A percentile compares a stretch with the other conserved stretches of the same genome.
Evolutionary conservation across 2,888 invertebrate species (phyloP).

Genomic region (Ormyrus thymus): DNA sequence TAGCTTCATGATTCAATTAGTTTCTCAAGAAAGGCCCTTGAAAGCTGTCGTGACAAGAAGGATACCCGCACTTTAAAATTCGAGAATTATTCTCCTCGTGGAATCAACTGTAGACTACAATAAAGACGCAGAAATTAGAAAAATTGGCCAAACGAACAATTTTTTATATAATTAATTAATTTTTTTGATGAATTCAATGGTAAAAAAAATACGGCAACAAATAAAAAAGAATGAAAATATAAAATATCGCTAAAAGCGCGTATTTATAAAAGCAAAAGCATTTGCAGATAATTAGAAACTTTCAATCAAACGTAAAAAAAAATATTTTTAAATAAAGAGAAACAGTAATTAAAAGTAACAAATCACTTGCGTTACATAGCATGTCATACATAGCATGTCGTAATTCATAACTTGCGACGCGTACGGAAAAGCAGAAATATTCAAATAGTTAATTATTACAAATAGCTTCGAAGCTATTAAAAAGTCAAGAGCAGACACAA

Average conservation of each 20-base stretch:
- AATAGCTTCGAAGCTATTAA: not conserved
- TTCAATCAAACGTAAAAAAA: slow-evolving; percentile 14
- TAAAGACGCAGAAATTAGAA: slow-evolving; percentile 16
- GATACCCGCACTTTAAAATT: slow-evolving; percentile 43
- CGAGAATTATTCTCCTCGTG: slow-evolving; percentile 25
- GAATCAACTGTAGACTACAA: slow-evolving; percentile 11
- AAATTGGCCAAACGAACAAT: not conserved
- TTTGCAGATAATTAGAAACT: slow-evolving; percentile 11
- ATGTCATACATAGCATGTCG: not conserved
- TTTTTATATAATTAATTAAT: slow-evolving; percentile 1
- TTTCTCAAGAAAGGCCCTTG: slow-evolving; percentile 44
- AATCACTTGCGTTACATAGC: slow-evolving; percentile 24
- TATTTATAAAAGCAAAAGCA: slow-evolving; percentile 9
- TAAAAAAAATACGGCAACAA: too few relatives aligned
- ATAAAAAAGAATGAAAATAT: too few relatives aligned
- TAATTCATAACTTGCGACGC: slow-evolving; percentile 27
- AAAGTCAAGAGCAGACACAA: too few relatives aligned
- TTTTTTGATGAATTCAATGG: not conserved
- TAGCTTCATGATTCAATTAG: slow-evolving; percentile 54
- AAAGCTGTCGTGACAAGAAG: slow-evolving; percentile 21
- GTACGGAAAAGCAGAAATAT: slow-evolving; percentile 5
- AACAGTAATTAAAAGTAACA: slow-evolving; percentile 41
- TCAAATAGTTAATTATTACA: slow-evolving; percentile 11
- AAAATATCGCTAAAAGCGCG: too few relatives aligned
- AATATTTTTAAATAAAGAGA: not conserved